Evolutionary conservation across 2,113 vertebrate species (phyloP), one percentile per base, ranked within the genome.

Genomic region (Sitta europaea): DNA sequence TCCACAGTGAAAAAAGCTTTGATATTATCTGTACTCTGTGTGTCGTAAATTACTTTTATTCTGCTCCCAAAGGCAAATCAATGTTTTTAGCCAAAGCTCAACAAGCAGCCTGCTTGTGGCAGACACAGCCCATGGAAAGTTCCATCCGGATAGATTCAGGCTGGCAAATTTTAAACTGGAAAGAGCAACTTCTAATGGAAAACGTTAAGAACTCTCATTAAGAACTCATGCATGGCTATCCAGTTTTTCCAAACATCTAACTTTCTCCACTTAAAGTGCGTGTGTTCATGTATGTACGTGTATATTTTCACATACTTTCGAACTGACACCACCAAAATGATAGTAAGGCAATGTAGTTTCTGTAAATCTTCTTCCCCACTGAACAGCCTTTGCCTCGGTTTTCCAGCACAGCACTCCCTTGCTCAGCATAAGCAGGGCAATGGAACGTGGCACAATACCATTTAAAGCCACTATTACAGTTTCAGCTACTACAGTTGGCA

Each of bases 121-220:
- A 2, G 68, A 35, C 27, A 67, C 4, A 47, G 65, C 35, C 57
- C 17, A 23, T 10, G 87, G 95, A 93, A 95, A 93, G 76, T 91
- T 95, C 84, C 80, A 71, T 29, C 65, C 24, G 1, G 35, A 63
- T 5, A 57, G 28, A 38, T 80, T 92, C 38, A 80, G 63, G 54
- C 51, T 74, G 65, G 73, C 43, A 71, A 91, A 71, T 63, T 66
- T 81, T 54, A 91, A 81, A 71, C 65, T 91, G 65, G 80, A 78
- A 87, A 93, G 48, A 87, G 12, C 5, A 38, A 91, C 4, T 91
- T 92, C 28, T 8, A 51, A 71, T 25, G 72, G 76, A 84, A 89
- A 89, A 74, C 1, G 0, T 71, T 77, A 87, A 43, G 80, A 84
- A 74, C 27, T 45, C n/a, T 42, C n/a, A n/a, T n/a, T n/a, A n/a